These are phyloP conservation scores for Drosophila demipolita DNA, from an alignment of 2,888 invertebrate genomes.

Conservation along the genomic window DNA sequence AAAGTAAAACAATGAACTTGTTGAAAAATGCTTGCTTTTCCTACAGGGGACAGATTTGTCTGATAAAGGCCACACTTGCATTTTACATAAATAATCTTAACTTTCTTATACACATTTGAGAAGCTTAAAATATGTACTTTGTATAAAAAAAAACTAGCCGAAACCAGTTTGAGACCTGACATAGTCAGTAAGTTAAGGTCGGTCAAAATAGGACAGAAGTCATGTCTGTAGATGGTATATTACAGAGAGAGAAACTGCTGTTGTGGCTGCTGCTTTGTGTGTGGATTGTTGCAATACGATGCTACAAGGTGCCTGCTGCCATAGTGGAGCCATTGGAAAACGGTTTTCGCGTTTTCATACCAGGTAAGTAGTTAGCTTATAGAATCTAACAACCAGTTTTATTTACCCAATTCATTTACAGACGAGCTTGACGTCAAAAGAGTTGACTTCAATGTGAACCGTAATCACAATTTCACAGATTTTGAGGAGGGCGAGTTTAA, in stretches of 20 bases:
- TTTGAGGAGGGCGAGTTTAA: slow-evolving; percentile 86
- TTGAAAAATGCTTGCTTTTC: neutral
- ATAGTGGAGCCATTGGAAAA: slow-evolving; percentile 61
- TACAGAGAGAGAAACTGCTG: neutral
- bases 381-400: neutral
- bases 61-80: neutral
- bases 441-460: slow-evolving; percentile 89
- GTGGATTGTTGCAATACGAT: slow-evolving; percentile 10
- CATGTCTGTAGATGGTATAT: slow-evolving; percentile 10
- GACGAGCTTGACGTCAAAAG: slow-evolving; percentile 86
- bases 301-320: slow-evolving; percentile 68
- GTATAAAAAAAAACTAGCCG: neutral
- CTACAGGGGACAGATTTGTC: neutral
- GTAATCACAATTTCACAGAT: slow-evolving; percentile 86
- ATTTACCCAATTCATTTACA: slow-evolving; percentile 42
- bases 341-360: slow-evolving; percentile 79
- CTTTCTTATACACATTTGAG: neutral
- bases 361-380: slow-evolving; percentile 59
- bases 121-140: neutral
- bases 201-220: neutral
- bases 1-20: neutral
- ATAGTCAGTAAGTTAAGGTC: neutral
- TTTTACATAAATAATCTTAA: neutral
- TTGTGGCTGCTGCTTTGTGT: slow-evolving; percentile 10
- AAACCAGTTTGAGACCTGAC: neutral